A percentile compares a stretch with the other conserved stretches of the same genome.
Evolutionary conservation across 2,797 vertebrate species (phyloP).

Genomic region (Chaetophractus vellerosus): DNA sequence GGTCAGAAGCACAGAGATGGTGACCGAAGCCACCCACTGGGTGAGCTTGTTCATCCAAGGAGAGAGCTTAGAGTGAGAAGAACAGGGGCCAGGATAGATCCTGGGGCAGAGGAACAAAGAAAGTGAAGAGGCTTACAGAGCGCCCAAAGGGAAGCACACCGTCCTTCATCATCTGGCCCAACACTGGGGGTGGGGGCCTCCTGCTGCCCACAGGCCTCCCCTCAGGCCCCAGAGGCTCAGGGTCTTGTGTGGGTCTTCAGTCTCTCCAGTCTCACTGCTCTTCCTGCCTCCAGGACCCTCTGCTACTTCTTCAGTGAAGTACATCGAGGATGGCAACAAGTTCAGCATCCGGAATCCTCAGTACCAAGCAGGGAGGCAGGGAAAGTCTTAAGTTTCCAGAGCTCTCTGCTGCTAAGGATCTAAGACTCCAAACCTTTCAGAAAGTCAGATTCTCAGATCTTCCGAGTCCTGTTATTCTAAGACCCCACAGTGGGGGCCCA

Average conservation of each 20-base stretch:
- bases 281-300: not conserved
- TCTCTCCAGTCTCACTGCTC: not conserved
- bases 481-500: not conserved
- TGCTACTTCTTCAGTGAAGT: not conserved
- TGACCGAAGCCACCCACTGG: not conserved
- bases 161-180: not conserved
- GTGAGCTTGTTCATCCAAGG: not conserved
- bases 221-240: fast-evolving
- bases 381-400: not conserved
- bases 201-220: not conserved
- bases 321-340: fast-evolving
- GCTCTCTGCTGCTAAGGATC: not conserved
- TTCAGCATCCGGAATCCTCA: not conserved
- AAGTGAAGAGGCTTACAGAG: not conserved
- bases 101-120: not conserved
- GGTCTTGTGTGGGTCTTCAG: not conserved
- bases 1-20: not conserved
- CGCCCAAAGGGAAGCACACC: not conserved
- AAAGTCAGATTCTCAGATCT: conserved; percentile 36
- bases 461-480: conserved; percentile 62
- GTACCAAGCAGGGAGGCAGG: not conserved
- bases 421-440: conserved; percentile 24
- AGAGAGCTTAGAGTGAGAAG: not conserved
- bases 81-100: not conserved
- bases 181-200: not conserved